Evolutionary conservation across 2,113 vertebrate species (phyloP).

Genomic region (Euleptes europaea): DNA sequence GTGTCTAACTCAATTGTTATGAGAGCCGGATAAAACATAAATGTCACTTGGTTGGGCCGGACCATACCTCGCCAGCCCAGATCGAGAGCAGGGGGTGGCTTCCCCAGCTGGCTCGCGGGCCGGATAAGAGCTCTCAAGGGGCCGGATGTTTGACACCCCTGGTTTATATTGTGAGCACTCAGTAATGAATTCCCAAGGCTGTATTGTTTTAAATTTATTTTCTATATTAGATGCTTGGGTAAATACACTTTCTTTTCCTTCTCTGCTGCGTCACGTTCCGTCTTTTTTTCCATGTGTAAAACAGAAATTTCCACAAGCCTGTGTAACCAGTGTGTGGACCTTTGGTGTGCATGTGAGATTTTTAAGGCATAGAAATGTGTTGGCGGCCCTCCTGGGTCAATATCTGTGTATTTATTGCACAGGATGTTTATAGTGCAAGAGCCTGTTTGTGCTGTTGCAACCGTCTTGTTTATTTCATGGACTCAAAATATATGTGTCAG

Average conservation of each 20-base stretch:
- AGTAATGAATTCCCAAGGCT: not conserved
- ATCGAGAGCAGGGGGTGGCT: no score
- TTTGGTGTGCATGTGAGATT: not conserved
- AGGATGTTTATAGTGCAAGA: constrained; percentile 1
- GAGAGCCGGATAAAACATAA: no score
- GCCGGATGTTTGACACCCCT: no score
- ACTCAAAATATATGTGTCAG: not conserved
- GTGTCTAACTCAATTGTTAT: no score
- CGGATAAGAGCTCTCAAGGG: no score
- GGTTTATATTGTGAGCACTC: not conserved
- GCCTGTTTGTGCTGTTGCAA: not conserved
- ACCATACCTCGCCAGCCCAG: no score
- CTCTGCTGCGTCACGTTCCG: no score
- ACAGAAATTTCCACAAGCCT: not conserved
- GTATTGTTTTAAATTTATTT: not conserved
- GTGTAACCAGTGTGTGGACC: not conserved
- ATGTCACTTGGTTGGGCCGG: no score
- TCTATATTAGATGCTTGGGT: not conserved
- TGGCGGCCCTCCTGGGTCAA: not conserved
- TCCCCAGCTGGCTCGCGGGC: no score
- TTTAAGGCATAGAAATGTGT: not conserved
- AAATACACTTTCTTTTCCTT: not conserved
- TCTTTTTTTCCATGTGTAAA: not conserved
- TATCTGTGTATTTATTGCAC: not conserved
- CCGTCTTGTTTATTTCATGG: not conserved